phyloP scores from a whole-genome alignment of 2,888 invertebrate genomes.

The Polylopha cassiicola region DNA sequence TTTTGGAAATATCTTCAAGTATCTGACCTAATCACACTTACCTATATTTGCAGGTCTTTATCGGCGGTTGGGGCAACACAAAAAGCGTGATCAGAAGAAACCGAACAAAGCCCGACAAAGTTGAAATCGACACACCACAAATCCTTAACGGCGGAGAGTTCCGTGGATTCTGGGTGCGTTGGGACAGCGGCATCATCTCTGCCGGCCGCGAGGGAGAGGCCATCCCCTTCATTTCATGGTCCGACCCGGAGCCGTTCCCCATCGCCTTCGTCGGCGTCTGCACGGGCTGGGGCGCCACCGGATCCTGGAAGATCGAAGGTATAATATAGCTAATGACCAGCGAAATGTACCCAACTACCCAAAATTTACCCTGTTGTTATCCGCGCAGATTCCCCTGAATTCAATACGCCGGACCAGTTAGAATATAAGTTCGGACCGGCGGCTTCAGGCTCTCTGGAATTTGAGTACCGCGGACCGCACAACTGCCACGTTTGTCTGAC shows the following conservation, averaged over 20 bases:
- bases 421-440: conserved; percentile 78
- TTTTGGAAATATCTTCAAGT: not conserved
- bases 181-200: conserved; percentile 81
- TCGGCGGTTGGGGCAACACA: conserved; percentile 92
- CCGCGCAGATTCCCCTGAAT: conserved; percentile 72
- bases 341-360: conserved; percentile 72
- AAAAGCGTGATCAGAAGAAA: conserved; percentile 91
- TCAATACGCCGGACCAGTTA: conserved; percentile 77
- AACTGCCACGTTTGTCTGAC: conserved; percentile 81
- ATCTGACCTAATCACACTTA: not conserved
- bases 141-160: conserved; percentile 85
- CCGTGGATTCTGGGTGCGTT: conserved; percentile 91
- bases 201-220: conserved; percentile 85
- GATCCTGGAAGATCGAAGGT: conserved; percentile 90
- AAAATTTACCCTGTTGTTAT: conserved; percentile 47
- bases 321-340: conserved; percentile 30
- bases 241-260: conserved; percentile 83
- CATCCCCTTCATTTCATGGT: conserved; percentile 84
- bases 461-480: conserved; percentile 79
- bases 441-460: conserved; percentile 69
- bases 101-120: conserved; percentile 84
- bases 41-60: conserved; percentile 78
- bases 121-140: conserved; percentile 82
- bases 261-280: conserved; percentile 87
- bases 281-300: conserved; percentile 91